These are phyloP conservation scores for Synanceia verrucosa DNA, from an alignment of 2,797 vertebrate species.

Conservation along the genomic window DNA sequence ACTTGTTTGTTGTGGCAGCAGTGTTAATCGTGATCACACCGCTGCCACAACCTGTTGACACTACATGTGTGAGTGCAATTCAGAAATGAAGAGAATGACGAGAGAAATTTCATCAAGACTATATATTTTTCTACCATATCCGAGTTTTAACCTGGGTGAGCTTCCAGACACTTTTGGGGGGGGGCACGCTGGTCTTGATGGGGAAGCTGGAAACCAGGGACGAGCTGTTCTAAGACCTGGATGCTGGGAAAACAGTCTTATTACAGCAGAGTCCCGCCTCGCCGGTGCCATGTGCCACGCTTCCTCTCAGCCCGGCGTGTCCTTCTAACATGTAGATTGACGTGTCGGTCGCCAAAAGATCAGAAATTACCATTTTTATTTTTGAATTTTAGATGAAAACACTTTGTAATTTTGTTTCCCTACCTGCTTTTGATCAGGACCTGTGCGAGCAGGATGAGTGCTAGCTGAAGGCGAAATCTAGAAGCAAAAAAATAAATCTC, in stretches of 20 bases:
- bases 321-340: slow-evolving; percentile 54
- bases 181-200: slow-evolving; percentile 20
- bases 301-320: slow-evolving; percentile 46
- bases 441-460: slow-evolving; percentile 46
- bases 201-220: slow-evolving; percentile 11
- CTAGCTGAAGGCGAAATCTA: slow-evolving; percentile 1
- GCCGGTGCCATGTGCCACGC: slow-evolving; percentile 34
- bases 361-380: slow-evolving; percentile 77
- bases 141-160: slow-evolving; percentile 80
- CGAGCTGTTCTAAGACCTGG: slow-evolving; percentile 9
- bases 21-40: slow-evolving; percentile 73
- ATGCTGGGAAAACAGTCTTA: slow-evolving; percentile 7
- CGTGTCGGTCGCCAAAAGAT: slow-evolving; percentile 76
- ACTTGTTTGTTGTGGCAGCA: slow-evolving; percentile 60
- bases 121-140: slow-evolving; percentile 90
- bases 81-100: slow-evolving; percentile 76
- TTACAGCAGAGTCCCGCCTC: slow-evolving; percentile 10
- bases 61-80: slow-evolving; percentile 80
- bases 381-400: slow-evolving; percentile 79
- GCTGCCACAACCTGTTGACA: slow-evolving; percentile 69
- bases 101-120: slow-evolving; percentile 84
- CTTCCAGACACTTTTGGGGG: slow-evolving; percentile 61
- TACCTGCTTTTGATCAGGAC: slow-evolving; percentile 63
- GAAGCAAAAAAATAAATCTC: slow-evolving; percentile 15
- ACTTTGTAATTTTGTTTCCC: slow-evolving; percentile 88